Evolutionary conservation across 1,140 invertebrate species (phyloP).

Genomic region (Daktulosphaira vitifoliae): DNA sequence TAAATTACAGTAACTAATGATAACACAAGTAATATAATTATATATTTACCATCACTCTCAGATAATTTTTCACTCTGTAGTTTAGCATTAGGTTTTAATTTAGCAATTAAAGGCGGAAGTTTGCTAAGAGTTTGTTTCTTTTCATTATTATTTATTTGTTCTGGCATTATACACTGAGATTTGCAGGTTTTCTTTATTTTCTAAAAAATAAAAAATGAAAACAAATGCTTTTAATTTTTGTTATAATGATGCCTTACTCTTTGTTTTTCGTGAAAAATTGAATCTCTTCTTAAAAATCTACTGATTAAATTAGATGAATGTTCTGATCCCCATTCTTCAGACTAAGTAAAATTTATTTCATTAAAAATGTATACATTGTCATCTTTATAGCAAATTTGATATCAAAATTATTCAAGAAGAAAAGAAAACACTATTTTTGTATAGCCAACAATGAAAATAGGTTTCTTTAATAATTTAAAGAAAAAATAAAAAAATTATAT

Average conservation of each 20-base stretch:
- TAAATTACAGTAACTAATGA: no score
- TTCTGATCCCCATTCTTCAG: constrained; percentile 64
- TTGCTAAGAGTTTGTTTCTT: constrained; percentile 37
- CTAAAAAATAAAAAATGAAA: not conserved
- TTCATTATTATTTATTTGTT: constrained; percentile 21
- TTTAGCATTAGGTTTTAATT: constrained; percentile 59
- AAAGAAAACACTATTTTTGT: no score
- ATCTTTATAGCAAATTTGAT: no score
- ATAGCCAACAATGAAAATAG: no score
- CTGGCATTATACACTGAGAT: constrained; percentile 11
- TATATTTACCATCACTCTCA: constrained; percentile 57
- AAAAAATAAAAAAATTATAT: no score
- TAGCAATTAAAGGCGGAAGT: constrained; percentile 55
- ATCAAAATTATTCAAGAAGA: no score
- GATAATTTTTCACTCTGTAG: constrained; percentile 49
- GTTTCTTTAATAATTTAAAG: no score
- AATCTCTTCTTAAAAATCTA: constrained; percentile 57
- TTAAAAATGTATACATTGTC: no score
- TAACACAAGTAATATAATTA: no score
- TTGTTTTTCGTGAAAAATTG: constrained; percentile 46
- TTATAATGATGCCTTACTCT: constrained; percentile 38
- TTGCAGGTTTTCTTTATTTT: constrained; percentile 30
- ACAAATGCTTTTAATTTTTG: no score
- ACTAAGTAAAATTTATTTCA: constrained; percentile 44
- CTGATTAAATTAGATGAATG: constrained; percentile 59